Base-by-base conservation (phyloP, 2,888 invertebrate species). In the Pyrrhia umbra region DNA sequence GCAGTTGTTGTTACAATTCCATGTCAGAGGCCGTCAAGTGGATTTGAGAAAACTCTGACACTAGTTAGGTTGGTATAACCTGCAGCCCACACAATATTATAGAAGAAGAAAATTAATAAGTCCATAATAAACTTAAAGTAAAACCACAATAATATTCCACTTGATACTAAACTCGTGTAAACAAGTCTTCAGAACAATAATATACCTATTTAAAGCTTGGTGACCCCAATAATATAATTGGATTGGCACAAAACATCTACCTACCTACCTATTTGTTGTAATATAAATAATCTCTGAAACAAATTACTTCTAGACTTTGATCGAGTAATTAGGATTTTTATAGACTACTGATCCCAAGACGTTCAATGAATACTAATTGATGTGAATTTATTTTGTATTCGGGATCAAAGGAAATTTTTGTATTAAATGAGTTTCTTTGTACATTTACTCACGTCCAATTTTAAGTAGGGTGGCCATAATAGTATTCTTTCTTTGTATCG, bases 231-330 rank as follows among this genome's bases (percentile, higher is more conserved):
- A 60, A 23, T 37, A 18, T 52, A 57, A 62, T 52, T 43, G 6
- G 8, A 39, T 62, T 18, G 15, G 13, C 10, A 15, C 20, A 37
- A 68, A 30, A 43, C 8, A 43, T 23, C 43, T 34, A 34, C 34
- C 10, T 27, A 27, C 4, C n/a, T n/a, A n/a, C n/a, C n/a, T n/a
- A n/a, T n/a, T n/a, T n/a, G n/a, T 13, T 43, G n/a, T 21, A 23
- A 57, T 50, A 50, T 50, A 54, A 43, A 64, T 61, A 30, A 66
- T 55, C 50, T 40, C 47, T 34, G 37, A 52, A 64, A n/a, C 25
- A 18, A 40, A 46, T 52, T 16, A 49, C 15, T 1, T 9, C 34
- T 21, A n/a, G 34, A 0, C 34, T 57, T 68, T 30, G 39, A 63
- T 45, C 9, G 25, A 13, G 23, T 27, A 43, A 68, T 68, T 68